A percentile compares a stretch with the other conserved stretches of the same genome.
Evolutionary conservation across 2,797 vertebrate genomes (phyloP).

Genomic region (Phalloptychus januarius): DNA sequence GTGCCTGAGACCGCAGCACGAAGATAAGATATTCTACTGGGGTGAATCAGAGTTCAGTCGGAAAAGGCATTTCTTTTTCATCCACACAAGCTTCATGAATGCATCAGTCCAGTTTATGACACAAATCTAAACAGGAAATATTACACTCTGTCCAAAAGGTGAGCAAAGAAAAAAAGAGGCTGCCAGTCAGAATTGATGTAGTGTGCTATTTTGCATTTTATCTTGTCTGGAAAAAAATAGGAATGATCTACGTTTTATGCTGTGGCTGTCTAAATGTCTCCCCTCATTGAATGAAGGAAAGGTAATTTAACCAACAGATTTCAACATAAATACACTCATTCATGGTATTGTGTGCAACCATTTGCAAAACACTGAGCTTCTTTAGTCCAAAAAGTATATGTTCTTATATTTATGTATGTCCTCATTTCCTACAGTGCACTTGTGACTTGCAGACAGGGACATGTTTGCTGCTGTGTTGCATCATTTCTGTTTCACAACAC

Average conservation of each 20-base stretch:
- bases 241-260: constrained; percentile 10
- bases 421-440: not conserved
- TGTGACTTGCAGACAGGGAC: not conserved
- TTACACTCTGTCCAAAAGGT: constrained; percentile 52
- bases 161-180: constrained; percentile 26
- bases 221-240: constrained; percentile 31
- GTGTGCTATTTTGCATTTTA: constrained; percentile 10
- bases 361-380: not conserved
- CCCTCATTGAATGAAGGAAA: constrained; percentile 5
- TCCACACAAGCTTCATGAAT: constrained; percentile 48
- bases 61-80: constrained; percentile 47
- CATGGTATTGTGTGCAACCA: not conserved
- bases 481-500: not conserved
- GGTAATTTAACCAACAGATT: constrained; percentile 4
- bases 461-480: constrained; percentile 5
- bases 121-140: constrained; percentile 45
- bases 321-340: not conserved
- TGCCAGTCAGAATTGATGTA: constrained; percentile 15
- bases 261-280: constrained; percentile 12
- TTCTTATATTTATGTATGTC: not conserved
- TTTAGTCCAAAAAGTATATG: not conserved
- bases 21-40: constrained; percentile 70
- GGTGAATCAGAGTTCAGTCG: constrained; percentile 72
- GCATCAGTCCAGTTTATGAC: constrained; percentile 48
- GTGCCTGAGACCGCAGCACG: constrained; percentile 64